These are phyloP conservation scores for Prunella strophiata DNA, from an alignment of 2,797 vertebrate species.

Conservation along the genomic window DNA sequence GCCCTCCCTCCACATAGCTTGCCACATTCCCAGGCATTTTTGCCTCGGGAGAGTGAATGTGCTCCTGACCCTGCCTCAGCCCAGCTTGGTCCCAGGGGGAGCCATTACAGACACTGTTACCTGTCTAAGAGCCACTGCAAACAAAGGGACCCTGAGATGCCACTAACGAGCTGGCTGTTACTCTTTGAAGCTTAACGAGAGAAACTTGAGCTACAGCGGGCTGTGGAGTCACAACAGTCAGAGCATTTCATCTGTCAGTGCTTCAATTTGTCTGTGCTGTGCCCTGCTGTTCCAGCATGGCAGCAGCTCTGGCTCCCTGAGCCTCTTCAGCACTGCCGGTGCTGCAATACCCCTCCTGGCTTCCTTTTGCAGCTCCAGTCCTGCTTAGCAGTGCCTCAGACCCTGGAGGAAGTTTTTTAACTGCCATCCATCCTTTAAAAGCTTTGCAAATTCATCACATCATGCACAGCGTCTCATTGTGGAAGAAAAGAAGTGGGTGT, in stretches of 20 bases:
- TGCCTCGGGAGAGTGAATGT: fast-evolving
- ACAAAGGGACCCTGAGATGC: neutral
- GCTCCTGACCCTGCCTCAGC: neutral
- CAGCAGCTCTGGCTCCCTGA: neutral
- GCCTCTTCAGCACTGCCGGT: neutral
- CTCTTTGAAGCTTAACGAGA: neutral
- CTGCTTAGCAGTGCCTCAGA: neutral
- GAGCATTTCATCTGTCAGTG: neutral
- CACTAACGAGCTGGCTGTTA: neutral
- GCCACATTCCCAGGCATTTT: neutral
- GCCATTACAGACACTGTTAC: fast-evolving
- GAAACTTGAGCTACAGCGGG: neutral
- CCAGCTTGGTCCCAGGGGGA: neutral
- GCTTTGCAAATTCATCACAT: neutral
- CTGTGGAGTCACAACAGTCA: neutral
- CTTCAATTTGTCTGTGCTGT: neutral
- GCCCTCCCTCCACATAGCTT: neutral
- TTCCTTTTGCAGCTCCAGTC: neutral
- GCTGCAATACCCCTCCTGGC: neutral
- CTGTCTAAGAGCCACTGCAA: neutral
- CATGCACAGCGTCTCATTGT: neutral
- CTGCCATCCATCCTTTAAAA: neutral
- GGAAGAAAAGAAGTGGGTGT: neutral
- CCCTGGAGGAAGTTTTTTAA: slow-evolving; percentile 16
- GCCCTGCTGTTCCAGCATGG: neutral